phyloP scores from a whole-genome alignment of 92 coral and sea anemone genomes.

The Diadumene lineata region DNA sequence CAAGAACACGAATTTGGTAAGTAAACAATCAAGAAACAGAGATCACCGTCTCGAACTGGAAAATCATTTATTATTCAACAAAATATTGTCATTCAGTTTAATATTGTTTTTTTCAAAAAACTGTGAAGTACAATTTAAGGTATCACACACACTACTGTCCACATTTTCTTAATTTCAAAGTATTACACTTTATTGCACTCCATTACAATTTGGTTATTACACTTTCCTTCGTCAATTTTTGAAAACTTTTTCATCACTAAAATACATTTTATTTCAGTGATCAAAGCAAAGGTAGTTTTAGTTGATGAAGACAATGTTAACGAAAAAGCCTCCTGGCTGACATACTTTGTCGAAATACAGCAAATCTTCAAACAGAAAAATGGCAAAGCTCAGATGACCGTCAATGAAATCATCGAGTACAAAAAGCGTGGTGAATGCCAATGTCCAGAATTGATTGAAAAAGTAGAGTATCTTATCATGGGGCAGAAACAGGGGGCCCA shows the following conservation, averaged over 20 bases:
- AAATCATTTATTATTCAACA: no score
- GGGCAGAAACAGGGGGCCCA: slow-evolving; percentile 66
- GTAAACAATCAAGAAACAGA: no score
- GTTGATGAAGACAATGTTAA: slow-evolving; percentile 62
- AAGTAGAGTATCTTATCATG: slow-evolving; percentile 72
- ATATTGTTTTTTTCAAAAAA: no score
- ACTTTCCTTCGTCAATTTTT: no score
- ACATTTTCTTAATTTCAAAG: no score
- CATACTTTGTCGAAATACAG: slow-evolving; percentile 41
- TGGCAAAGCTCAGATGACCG: slow-evolving; percentile 24
- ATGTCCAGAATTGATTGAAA: slow-evolving; percentile 63
- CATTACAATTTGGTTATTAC: no score
- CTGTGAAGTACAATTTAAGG: no score
- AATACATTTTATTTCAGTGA: slow-evolving; percentile 30
- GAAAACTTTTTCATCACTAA: not conserved
- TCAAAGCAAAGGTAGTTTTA: slow-evolving; percentile 67
- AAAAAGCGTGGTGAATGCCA: slow-evolving; percentile 68
- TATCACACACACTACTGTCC: no score
- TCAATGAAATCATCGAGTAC: slow-evolving; percentile 49
- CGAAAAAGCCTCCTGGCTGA: slow-evolving; percentile 60
- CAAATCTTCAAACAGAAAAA: slow-evolving; percentile 57
- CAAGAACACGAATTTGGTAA: slow-evolving; percentile 76
- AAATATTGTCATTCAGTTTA: no score
- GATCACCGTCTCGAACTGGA: no score
- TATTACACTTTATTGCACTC: no score